Base-by-base conservation (phyloP, 2,888 invertebrate species). In the Drosophila demipolita region DNA sequence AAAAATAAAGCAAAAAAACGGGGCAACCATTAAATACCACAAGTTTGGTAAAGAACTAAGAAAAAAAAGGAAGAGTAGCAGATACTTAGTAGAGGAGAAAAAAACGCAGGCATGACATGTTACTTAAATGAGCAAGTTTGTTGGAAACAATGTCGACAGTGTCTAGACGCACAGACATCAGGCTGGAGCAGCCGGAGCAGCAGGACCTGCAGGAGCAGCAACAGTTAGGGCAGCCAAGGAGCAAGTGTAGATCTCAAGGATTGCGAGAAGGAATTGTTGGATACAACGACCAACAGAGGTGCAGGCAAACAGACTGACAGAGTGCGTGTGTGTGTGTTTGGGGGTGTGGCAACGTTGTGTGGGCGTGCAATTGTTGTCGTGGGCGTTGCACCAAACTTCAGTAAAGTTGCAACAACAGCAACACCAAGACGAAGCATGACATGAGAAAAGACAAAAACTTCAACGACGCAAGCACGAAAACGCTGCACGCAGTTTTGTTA, bases 81-180 rank as follows among this genome's bases (percentile, higher is more conserved):
- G 75, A 84, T 68, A 67, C 70, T 66, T 66, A 57, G 54, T 48
- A 49, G 49, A 68, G 76, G 29, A 55, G 58, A 53, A 70, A 42
- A 76, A 70, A 73, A 73, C 75, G 66, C 72, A 77, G 81, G 75
- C 78, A 77, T 85, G 85, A 87, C 85, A 85, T 87, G 87, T 87
- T 87, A 88, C 87, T 87, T 87, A 87, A 87, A 87, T 88, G 83
- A 86, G 89, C 84, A 89, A 87, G 78, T 91, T 89, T 85, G 82
- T 83, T 82, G 82, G 87, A 85, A 90, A 91, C 90, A 91, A 90
- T 91, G 90, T 91, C 91, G 90, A 91, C 91, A 90, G 90, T 84
- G 90, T 91, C 90, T 91, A 91, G 90, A 89, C 73, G 61, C 58
- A 42, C 60, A 68, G 78, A 66, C 80, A 65, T 55, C 76, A 66